These are phyloP conservation scores for Psilopsiagon aymara DNA, from an alignment of 2,113 vertebrate genomes.

Conservation along the genomic window DNA sequence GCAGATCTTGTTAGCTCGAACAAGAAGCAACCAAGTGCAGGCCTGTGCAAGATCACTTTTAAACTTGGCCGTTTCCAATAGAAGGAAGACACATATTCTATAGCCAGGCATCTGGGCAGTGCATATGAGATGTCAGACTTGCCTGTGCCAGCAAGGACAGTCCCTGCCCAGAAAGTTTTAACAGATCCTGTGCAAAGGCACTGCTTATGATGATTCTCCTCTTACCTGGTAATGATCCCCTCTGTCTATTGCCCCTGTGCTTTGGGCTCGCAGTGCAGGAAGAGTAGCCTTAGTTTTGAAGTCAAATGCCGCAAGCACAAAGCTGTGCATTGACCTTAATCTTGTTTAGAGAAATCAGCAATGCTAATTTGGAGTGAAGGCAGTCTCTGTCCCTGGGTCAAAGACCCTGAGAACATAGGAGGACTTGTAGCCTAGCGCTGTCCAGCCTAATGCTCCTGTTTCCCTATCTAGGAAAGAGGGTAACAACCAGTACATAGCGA, in stretches of 20 bases:
- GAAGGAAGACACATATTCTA: rapidly evolving
- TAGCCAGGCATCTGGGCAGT: rapidly evolving
- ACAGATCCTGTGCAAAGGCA: background rate
- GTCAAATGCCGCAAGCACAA: background rate
- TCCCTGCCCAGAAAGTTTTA: background rate
- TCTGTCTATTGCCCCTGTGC: background rate
- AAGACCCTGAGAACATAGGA: background rate
- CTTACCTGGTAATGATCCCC: background rate
- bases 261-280: background rate
- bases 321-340: background rate
- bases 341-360: background rate
- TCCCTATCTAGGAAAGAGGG: background rate
- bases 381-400: background rate
- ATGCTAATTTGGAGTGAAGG: background rate
- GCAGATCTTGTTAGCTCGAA: background rate
- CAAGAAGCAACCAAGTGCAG: background rate
- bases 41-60: background rate
- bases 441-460: background rate
- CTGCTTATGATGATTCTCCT: background rate
- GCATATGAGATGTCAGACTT: background rate
- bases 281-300: background rate
- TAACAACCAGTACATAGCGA: background rate
- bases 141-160: background rate
- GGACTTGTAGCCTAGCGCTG: background rate
- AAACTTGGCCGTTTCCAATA: background rate